Percentiles rank a stretch among this genome's conserved stretches.
Evolutionary conservation across 2,113 vertebrate genomes (phyloP).

Genomic region (Spermophilus dauricus): DNA sequence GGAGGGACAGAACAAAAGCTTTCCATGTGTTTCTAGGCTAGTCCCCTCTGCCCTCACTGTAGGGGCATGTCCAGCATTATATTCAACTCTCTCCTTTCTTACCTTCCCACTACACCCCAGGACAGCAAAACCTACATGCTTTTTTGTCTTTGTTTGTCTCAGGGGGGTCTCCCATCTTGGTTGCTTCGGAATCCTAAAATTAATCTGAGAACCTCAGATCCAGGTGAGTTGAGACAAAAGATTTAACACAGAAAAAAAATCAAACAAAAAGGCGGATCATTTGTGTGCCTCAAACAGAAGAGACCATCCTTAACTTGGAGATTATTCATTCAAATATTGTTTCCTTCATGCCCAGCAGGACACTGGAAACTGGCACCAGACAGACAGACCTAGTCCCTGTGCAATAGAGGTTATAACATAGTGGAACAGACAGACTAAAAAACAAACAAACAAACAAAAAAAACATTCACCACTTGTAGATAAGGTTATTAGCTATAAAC

Average conservation of each 20-base stretch:
- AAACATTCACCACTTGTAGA: neutral
- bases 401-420: neutral
- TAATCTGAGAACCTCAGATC: conserved; percentile 92
- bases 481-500: conserved; percentile 24
- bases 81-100: neutral
- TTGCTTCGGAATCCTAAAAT: conserved; percentile 94
- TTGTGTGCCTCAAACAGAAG: neutral
- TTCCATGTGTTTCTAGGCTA: neutral
- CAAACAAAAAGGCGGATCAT: neutral
- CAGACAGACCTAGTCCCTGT: neutral
- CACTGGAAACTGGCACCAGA: conserved; percentile 18
- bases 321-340: conserved; percentile 1
- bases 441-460: neutral
- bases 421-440: neutral
- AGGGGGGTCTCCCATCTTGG: conserved; percentile 98
- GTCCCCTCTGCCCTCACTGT: neutral
- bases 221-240: conserved; percentile 88
- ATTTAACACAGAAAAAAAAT: neutral
- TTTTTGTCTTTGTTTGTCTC: conserved; percentile 64
- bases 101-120: neutral
- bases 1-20: neutral
- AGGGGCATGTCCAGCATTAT: neutral
- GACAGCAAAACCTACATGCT: neutral
- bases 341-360: neutral
- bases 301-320: neutral